Base-by-base conservation (phyloP, 2,888 invertebrate genomes). In the Scaptomyza tumidula region DNA sequence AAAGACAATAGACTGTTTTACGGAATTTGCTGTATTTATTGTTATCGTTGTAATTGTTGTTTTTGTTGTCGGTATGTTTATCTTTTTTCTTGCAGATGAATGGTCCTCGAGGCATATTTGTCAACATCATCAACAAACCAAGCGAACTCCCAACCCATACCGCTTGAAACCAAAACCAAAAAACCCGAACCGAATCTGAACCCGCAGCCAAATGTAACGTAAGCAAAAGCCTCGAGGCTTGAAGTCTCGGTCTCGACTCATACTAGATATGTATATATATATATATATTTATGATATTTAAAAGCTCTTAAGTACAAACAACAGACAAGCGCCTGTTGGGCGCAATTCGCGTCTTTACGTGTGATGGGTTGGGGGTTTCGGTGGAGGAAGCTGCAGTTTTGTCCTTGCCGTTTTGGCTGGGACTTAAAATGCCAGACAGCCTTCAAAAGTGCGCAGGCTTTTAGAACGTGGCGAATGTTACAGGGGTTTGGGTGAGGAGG, bases 271-370 rank as follows among this genome's bases (percentile, higher is more conserved):
- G 19, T 19, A n/a, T 89, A 85, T 85, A 86, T 85, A n/a, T 2
- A 14, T 39, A 39, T 89, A 88, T 85, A 89, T 85, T 89, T 85
- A 89, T 89, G 87, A 89, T 88, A 87, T 89, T 89, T 85, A 87
- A 87, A 90, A 86, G 90, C 88, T 88, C 87, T 88, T 89, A 89
- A 88, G 88, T 85, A 89, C 89, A 83, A 83, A 83, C 83, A 83
- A 89, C 88, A 89, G 83, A 87, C 83, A 89, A 78, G 84, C 77
- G 83, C 48, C 65, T 56, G 67, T 57, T 50, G 46, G 61, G 73
- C 74, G 43, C 71, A 56, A 48, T 71, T 72, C 71, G 72, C 75
- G 72, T 50, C 35, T 41, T 41, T 50, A 19, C 50, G 6, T 24
- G 1, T 3, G 13, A 16, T 11, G 19, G 45, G 16, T 4, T 1